A percentile compares a stretch with the other conserved stretches of the same genome.
phyloP scores from a whole-genome alignment of 2,797 vertebrate species.

The Odontamblyopus lacepedii region DNA sequence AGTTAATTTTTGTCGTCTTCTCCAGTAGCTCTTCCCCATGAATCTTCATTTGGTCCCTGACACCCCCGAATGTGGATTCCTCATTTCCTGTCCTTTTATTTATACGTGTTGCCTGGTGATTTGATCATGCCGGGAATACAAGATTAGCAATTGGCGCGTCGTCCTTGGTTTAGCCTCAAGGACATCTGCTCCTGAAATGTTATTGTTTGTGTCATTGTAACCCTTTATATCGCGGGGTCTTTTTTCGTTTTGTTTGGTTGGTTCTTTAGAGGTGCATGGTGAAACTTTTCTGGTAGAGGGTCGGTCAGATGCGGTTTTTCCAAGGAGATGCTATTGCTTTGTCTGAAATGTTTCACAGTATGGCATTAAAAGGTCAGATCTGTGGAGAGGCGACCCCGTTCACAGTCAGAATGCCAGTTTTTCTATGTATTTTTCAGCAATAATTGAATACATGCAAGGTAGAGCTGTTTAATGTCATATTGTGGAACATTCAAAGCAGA shows the following conservation, averaged over 20 bases:
- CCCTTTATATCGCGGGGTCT: constrained; percentile 60
- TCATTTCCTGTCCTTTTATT: constrained; percentile 97
- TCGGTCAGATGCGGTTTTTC: too few relatives aligned
- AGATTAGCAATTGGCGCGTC: constrained; percentile 92
- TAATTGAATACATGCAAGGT: too few relatives aligned
- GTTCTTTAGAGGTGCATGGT: too few relatives aligned
- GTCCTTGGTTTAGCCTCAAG: constrained; percentile 92
- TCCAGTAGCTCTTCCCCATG: constrained; percentile 85
- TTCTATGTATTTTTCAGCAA: too few relatives aligned
- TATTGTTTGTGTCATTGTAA: constrained; percentile 86
- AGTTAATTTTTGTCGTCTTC: constrained; percentile 88
- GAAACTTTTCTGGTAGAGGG: too few relatives aligned
- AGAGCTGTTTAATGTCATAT: too few relatives aligned
- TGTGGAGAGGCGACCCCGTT: too few relatives aligned
- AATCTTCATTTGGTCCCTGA: constrained; percentile 93
- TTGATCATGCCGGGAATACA: constrained; percentile 94
- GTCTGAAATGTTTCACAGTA: too few relatives aligned
- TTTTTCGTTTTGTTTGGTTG: constrained; percentile 27
- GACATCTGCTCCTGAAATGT: constrained; percentile 91
- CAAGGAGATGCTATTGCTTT: too few relatives aligned
- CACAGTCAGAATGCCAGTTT: too few relatives aligned
- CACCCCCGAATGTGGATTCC: constrained; percentile 95
- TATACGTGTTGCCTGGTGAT: constrained; percentile 95
- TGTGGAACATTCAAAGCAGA: too few relatives aligned
- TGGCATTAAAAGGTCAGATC: too few relatives aligned